phyloP scores from a whole-genome alignment of 2,888 invertebrate species.

The Hololepta plana region DNA sequence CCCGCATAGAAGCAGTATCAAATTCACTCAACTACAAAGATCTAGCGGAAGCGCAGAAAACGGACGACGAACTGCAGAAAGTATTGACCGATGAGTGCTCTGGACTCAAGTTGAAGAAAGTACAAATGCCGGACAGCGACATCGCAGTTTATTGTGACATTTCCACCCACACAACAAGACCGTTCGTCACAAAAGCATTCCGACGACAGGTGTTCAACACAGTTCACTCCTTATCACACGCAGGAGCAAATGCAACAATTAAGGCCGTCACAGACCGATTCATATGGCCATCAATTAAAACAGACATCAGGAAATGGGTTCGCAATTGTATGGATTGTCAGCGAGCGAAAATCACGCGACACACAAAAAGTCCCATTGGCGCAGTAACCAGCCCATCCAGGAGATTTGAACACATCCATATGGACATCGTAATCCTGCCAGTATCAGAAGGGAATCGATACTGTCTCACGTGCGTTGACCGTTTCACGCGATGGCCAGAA shows the following conservation, averaged over 20 bases:
- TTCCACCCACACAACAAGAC: no score
- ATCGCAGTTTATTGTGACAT: not conserved
- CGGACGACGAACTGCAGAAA: slow-evolving; percentile 1
- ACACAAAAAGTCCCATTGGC: slow-evolving; percentile 10
- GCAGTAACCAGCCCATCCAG: slow-evolving; percentile 11
- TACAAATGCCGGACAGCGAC: not conserved
- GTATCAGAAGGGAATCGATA: slow-evolving; percentile 15
- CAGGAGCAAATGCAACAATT: not conserved
- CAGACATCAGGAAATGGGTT: no score
- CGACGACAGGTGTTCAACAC: no score
- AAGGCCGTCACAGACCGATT: slow-evolving; percentile 1
- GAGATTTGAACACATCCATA: slow-evolving; percentile 22
- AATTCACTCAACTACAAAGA: not conserved
- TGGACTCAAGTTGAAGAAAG: not conserved
- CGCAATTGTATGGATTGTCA: slow-evolving; percentile 14
- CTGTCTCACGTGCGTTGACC: slow-evolving; percentile 17
- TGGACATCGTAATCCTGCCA: slow-evolving; percentile 25
- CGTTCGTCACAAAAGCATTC: no score
- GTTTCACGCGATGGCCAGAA: slow-evolving; percentile 17
- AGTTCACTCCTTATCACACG: no score
- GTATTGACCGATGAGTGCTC: not conserved
- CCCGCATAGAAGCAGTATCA: slow-evolving; percentile 1
- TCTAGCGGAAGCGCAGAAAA: not conserved
- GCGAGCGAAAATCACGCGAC: slow-evolving; percentile 15
- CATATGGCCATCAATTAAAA: no score